Conservation (phyloP, 2,797 vertebrate species). For the Hydrolagus colliei region DNA sequence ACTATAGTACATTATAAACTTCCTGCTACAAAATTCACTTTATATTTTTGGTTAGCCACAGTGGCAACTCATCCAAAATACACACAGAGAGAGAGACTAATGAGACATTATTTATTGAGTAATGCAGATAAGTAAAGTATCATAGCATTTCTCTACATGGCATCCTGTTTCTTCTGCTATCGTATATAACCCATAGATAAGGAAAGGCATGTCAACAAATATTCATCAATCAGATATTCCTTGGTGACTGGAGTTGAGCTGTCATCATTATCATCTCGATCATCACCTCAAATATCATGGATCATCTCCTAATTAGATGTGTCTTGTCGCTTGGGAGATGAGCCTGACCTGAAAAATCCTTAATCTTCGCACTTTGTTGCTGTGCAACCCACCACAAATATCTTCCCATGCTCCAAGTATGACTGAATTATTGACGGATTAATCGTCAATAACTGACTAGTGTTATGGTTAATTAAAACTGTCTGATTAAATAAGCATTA, state of each 20-base stretch:
- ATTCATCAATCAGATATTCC: not conserved
- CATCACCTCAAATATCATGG: not conserved
- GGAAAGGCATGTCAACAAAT: not conserved
- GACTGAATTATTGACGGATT: not conserved
- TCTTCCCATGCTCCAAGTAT: not conserved
- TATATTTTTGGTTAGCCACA: too few species aligned
- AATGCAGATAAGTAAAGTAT: too few species aligned
- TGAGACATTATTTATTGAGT: too few species aligned
- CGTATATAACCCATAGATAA: too few species aligned
- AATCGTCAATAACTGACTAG: not conserved
- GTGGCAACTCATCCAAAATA: too few species aligned
- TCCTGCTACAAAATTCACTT: too few species aligned
- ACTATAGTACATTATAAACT: too few species aligned
- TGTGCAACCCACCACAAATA: not conserved
- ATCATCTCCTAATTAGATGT: not conserved
- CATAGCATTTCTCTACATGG: too few species aligned
- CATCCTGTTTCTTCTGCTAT: too few species aligned
- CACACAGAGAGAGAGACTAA: too few species aligned
- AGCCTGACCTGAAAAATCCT: conserved; percentile 1
- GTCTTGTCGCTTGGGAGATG: not conserved
- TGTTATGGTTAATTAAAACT: conserved; percentile 3
- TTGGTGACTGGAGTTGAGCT: not conserved
- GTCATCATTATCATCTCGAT: not conserved
- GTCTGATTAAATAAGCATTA: not conserved
- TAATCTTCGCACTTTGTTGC: not conserved